Evolutionary conservation across 2,113 vertebrate species (phyloP).

Genomic region (Myotis davidii): DNA sequence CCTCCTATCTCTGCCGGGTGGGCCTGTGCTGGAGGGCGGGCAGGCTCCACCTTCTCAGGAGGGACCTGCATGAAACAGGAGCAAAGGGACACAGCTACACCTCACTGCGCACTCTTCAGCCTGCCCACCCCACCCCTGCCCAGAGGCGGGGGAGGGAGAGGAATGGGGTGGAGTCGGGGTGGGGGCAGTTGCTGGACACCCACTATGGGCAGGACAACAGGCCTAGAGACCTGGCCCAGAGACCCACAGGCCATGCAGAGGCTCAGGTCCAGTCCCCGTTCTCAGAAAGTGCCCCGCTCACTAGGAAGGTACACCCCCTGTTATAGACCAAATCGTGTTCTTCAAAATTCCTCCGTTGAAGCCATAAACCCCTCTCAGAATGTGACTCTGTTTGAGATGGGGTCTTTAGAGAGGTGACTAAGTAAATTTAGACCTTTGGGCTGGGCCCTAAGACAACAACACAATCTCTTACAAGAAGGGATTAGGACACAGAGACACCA

Average conservation of each 20-base stretch:
- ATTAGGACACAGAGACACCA: neutral
- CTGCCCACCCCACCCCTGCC: too few relatives aligned
- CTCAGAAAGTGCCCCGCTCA: neutral
- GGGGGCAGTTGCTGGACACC: neutral
- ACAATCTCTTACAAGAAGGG: neutral
- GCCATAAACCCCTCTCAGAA: neutral
- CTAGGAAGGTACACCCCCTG: too few relatives aligned
- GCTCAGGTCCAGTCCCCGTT: neutral
- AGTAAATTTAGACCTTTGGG: neutral
- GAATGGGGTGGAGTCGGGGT: neutral
- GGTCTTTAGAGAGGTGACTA: neutral
- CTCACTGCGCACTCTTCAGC: neutral
- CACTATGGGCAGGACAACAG: neutral
- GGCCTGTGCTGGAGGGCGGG: neutral
- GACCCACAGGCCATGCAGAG: neutral
- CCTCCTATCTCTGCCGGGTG: neutral
- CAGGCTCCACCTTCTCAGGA: neutral
- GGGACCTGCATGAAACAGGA: neutral
- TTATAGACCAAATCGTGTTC: fast-evolving
- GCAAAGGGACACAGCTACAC: neutral
- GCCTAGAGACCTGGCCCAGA: neutral
- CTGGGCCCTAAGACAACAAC: neutral
- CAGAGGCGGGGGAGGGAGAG: fast-evolving
- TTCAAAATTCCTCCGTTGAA: neutral
- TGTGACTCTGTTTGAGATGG: neutral